phyloP scores from a whole-genome alignment of 2,113 vertebrate species.

The Cyanistes caeruleus region DNA sequence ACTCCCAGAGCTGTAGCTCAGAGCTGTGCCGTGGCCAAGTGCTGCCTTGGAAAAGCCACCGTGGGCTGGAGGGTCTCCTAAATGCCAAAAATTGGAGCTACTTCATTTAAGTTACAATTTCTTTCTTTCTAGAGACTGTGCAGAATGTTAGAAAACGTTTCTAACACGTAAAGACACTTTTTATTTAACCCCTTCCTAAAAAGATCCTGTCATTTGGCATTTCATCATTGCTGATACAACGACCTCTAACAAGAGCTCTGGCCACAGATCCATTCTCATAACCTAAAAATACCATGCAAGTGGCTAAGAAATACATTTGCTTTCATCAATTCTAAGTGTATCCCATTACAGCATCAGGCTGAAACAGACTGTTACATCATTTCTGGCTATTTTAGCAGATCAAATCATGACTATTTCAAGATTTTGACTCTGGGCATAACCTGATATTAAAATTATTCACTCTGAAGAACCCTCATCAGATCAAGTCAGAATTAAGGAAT shows the following conservation, averaged over 20 bases:
- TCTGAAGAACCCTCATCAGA: neutral
- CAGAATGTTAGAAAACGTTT: neutral
- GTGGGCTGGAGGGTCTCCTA: neutral
- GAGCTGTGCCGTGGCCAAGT: accelerated
- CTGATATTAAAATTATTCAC: neutral
- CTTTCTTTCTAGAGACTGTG: neutral
- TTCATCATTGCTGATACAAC: neutral
- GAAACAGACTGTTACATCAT: neutral
- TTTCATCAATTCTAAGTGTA: neutral
- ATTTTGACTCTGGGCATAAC: neutral
- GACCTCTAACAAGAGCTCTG: neutral
- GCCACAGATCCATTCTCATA: neutral
- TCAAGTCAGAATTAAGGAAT: neutral
- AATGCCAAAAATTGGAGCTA: neutral
- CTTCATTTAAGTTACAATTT: neutral
- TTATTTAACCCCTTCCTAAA: neutral
- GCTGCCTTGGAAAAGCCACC: accelerated
- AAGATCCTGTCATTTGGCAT: neutral
- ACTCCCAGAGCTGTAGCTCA: accelerated
- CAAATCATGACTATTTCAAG: constrained; percentile 41
- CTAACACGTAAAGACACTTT: neutral
- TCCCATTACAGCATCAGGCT: neutral
- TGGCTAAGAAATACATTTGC: neutral
- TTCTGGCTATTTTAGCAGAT: neutral
- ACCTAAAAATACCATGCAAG: constrained; percentile 19